phyloP scores from a whole-genome alignment of 2,888 invertebrate species.

The Zootermopsis nevadensis region DNA sequence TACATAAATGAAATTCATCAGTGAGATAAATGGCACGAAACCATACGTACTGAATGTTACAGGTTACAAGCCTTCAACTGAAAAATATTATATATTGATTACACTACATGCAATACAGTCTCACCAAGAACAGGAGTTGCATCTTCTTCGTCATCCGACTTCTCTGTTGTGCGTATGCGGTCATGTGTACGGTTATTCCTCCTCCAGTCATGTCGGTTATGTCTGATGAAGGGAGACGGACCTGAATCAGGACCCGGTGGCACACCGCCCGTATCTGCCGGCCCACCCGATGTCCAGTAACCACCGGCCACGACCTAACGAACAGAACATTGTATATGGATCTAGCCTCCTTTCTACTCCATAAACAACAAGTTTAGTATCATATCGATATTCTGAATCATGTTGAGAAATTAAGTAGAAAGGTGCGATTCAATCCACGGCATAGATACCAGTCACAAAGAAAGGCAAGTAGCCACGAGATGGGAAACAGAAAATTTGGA shows the following conservation, averaged over 20 bases:
- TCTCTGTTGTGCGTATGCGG: conserved; percentile 51
- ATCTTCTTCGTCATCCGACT: conserved; percentile 55
- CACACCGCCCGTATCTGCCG: conserved; percentile 56
- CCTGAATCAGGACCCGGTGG: conserved; percentile 61
- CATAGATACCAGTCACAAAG: too few species aligned
- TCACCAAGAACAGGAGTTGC: conserved; percentile 51
- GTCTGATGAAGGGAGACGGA: conserved; percentile 56
- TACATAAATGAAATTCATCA: too few species aligned
- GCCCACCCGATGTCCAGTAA: conserved; percentile 54
- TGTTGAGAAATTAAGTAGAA: too few species aligned
- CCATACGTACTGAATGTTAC: too few species aligned
- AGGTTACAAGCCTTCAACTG: not conserved
- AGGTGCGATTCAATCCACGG: too few species aligned
- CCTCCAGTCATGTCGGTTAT: conserved; percentile 53
- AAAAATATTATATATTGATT: not conserved
- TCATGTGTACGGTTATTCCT: conserved; percentile 49
- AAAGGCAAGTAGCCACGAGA: too few species aligned
- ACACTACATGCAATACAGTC: not conserved
- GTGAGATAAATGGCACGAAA: too few species aligned
- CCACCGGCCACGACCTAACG: conserved; percentile 49
- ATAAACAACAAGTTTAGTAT: too few species aligned
- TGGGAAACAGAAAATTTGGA: too few species aligned
- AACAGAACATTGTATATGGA: not conserved
- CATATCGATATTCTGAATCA: too few species aligned
- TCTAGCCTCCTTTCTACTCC: too few species aligned